Base-by-base conservation (phyloP, 2,888 invertebrate genomes). In the Eudasyphora cyanicolor region DNA sequence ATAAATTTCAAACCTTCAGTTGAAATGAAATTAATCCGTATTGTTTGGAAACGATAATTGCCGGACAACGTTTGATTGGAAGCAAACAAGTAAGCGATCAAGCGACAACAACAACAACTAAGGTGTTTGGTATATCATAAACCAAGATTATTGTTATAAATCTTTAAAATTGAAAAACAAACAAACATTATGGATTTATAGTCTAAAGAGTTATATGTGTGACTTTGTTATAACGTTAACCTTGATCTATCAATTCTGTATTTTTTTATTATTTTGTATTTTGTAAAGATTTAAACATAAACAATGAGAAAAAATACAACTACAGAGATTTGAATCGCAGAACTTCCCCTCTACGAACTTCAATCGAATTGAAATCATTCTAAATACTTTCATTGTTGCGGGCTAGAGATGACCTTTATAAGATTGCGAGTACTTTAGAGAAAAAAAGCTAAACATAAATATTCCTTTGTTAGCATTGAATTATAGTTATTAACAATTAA, bases 361-460 rank as follows among this genome's bases (percentile, higher is more conserved):
- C 54, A 19, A 54, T 19, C 8, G 10, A 54, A 54, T n/a, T 1
- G 12, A 57, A 54, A 21, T 54, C 54, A 57, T 57, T 57, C 57
- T 57, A 60, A 60, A 29, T n/a, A 8, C 14, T 19, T 29, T 10
- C 60, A 27, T 60, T 29, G 29, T 60, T 57, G 10, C 51, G 17
- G 49, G 17, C 49, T 0, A 54, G 19, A 35, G 67, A 42, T 67
- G 67, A 67, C 67, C 67, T 67, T 42, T 67, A 67, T 12, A n/a
- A 12, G 67, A 24, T 42, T 42, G 38, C 32, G 12, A 24, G 67
- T 67, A 67, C 67, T 42, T 38, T 38, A 21, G 24, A 19, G 19
- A 21, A 6, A 8, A 38, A 54, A 4, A 51, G n/a, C n/a, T n/a
- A n/a, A n/a, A n/a, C n/a, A 27, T 27, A 57, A 54, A 24, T 54